Evolutionary conservation across 2,797 vertebrate genomes (phyloP).

Genomic region (Bucorvus abyssinicus): DNA sequence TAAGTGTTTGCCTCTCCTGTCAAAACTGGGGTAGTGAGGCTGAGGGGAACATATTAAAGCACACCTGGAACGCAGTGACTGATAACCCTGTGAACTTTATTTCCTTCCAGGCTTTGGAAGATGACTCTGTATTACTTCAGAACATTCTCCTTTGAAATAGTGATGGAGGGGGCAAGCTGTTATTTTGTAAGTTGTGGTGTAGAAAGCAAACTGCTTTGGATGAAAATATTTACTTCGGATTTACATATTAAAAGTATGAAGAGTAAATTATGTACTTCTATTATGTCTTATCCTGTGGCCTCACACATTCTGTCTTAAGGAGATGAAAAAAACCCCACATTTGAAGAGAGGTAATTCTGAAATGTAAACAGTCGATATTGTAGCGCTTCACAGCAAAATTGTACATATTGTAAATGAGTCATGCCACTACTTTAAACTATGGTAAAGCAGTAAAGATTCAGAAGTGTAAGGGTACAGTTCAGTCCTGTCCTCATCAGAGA

Average conservation of each 20-base stretch:
- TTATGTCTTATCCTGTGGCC: too few species aligned
- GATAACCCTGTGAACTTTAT: neutral
- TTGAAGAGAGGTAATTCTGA: neutral
- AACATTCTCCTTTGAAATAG: neutral
- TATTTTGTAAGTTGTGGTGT: neutral
- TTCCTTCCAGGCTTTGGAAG: neutral
- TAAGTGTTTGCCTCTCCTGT: neutral
- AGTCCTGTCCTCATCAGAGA: neutral
- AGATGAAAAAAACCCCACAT: neutral
- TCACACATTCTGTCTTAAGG: neutral
- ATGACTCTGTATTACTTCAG: neutral
- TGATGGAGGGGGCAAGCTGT: neutral
- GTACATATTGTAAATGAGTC: neutral
- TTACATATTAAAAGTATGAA: neutral
- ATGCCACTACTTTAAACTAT: neutral
- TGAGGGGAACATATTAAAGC: neutral
- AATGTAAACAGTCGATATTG: neutral
- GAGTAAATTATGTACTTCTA: neutral
- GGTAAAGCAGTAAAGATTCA: neutral
- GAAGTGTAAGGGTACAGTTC: neutral
- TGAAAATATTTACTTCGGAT: neutral
- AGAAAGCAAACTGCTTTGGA: neutral
- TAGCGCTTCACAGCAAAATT: neutral
- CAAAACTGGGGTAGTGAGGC: neutral
- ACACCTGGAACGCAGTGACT: neutral